These are phyloP conservation scores for Sebastolobus alascanus DNA, from an alignment of 2,797 vertebrate species.

Conservation along the genomic window DNA sequence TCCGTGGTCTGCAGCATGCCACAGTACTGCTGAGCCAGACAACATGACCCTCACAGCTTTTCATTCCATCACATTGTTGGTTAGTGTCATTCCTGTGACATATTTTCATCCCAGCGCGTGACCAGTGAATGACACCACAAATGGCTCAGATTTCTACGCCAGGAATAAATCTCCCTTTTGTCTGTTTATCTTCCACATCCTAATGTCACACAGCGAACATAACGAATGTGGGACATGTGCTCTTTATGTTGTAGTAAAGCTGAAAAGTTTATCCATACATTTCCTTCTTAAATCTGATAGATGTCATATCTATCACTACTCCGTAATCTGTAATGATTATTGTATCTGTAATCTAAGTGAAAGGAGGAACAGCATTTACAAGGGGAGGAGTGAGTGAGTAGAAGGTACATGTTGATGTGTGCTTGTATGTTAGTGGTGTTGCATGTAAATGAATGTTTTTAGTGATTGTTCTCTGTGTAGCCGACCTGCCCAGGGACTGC, in stretches of 20 bases:
- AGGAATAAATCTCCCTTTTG: slow-evolving; percentile 31
- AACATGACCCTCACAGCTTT: slow-evolving; percentile 29
- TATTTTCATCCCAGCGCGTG: slow-evolving; percentile 41
- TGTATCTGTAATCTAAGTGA: not conserved
- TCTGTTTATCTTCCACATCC: slow-evolving; percentile 41
- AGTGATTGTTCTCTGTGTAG: not conserved
- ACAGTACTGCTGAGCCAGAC: slow-evolving; percentile 10
- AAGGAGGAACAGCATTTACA: not conserved
- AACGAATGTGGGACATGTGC: not conserved
- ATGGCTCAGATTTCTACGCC: slow-evolving; percentile 30
- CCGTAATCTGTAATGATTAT: not conserved
- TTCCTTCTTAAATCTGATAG: not conserved
- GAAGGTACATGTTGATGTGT: not conserved
- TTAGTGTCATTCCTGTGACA: slow-evolving; percentile 44
- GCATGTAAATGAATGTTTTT: not conserved
- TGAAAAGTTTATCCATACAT: not conserved
- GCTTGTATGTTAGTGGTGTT: not conserved
- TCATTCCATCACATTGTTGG: slow-evolving; percentile 27
- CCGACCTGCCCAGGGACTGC: not conserved
- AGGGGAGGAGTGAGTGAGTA: not conserved
- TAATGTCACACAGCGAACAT: slow-evolving; percentile 6
- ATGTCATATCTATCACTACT: not conserved
- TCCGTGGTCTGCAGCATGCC: slow-evolving; percentile 34
- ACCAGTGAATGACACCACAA: slow-evolving; percentile 15
- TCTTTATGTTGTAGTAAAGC: not conserved